Evolutionary conservation across 2,888 invertebrate genomes (phyloP).

Genomic region (Spisula solida): DNA sequence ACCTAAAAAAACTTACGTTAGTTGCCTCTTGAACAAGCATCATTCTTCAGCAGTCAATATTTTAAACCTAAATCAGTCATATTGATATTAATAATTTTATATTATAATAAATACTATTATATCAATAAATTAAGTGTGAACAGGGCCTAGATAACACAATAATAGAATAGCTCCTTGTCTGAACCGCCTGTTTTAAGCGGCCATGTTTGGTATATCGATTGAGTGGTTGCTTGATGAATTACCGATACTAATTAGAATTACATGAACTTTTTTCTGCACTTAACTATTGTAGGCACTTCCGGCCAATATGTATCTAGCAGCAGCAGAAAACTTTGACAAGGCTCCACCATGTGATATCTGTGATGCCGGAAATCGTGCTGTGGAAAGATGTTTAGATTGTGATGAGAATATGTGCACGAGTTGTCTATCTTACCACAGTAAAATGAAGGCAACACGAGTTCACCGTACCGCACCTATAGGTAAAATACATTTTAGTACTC

Average conservation of each 20-base stretch:
- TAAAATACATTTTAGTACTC: neutral
- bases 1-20: too few species aligned
- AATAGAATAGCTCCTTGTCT: too few species aligned
- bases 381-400: constrained; percentile 69
- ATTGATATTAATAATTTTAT: too few species aligned
- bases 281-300: constrained; percentile 51
- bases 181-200: too few species aligned
- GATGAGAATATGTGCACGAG: constrained; percentile 68
- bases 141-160: too few species aligned
- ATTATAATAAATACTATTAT: too few species aligned
- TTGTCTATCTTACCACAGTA: constrained; percentile 68
- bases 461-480: constrained; percentile 67
- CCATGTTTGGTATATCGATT: neutral
- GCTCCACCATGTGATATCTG: constrained; percentile 68
- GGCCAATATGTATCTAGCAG: constrained; percentile 68
- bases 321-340: constrained; percentile 65
- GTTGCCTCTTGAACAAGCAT: too few species aligned
- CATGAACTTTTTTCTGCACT: neutral
- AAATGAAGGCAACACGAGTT: constrained; percentile 70
- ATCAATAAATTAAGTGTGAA: too few species aligned
- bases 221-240: neutral
- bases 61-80: too few species aligned
- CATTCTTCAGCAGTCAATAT: too few species aligned
- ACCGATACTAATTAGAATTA: too few species aligned
- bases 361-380: constrained; percentile 61